Conservation (phyloP, 2,888 invertebrate species). For the Poecilus cupreus region DNA sequence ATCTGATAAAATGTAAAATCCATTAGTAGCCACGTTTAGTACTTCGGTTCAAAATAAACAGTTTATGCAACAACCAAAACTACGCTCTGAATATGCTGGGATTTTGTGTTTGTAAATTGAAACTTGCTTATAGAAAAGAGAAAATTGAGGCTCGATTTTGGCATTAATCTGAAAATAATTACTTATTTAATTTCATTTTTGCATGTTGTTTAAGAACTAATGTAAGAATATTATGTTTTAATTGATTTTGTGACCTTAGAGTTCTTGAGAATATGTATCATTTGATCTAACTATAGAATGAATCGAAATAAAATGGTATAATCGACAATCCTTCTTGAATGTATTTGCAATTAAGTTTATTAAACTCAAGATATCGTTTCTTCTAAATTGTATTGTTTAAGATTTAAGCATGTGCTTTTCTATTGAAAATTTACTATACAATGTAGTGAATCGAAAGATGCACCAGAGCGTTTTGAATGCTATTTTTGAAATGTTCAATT, state of each 20-base stretch:
- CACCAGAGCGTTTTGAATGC: no score
- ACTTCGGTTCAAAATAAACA: conserved; percentile 4
- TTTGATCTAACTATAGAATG: no score
- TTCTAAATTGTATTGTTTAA: no score
- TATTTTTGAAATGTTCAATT: no score
- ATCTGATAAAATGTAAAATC: conserved; percentile 47
- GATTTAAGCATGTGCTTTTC: no score
- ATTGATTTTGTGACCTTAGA: conserved; percentile 7
- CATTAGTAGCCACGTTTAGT: conserved; percentile 24
- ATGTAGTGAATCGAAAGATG: no score
- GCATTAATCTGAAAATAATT: conserved; percentile 25
- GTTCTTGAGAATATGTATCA: background rate
- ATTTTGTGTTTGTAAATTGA: background rate
- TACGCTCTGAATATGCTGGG: background rate
- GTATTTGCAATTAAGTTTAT: no score
- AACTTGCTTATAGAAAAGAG: background rate
- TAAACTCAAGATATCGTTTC: no score
- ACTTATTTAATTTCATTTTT: background rate
- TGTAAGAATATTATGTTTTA: background rate
- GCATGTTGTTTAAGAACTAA: background rate
- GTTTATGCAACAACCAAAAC: background rate
- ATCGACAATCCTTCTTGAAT: no score
- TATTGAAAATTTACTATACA: no score
- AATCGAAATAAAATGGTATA: no score
- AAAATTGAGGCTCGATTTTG: background rate